Percentiles rank a stretch among this genome's conserved stretches.
These are phyloP conservation scores for Synergus gifuensis DNA, from an alignment of 2,888 invertebrate genomes.

Conservation along the genomic window DNA sequence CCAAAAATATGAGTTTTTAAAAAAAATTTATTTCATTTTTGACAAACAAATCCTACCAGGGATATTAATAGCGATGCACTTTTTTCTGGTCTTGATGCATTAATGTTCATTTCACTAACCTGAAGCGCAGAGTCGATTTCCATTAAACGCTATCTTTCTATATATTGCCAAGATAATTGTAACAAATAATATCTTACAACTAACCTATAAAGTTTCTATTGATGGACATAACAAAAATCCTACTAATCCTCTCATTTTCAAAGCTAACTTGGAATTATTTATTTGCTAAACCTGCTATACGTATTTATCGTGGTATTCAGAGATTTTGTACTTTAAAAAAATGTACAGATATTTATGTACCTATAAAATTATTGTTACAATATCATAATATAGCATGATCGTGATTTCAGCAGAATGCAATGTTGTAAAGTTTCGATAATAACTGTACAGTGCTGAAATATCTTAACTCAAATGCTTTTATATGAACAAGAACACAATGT, in stretches of 20 bases:
- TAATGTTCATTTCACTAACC: neutral
- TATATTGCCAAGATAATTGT: constrained; percentile 17
- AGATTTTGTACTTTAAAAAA: constrained; percentile 1
- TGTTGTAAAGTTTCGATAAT: neutral
- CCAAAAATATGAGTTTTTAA: constrained; percentile 11
- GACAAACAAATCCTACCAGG: neutral
- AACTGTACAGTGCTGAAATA: neutral
- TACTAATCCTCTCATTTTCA: neutral
- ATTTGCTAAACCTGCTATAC: constrained; percentile 4
- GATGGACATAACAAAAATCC: constrained; percentile 20
- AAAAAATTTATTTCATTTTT: constrained; percentile 46
- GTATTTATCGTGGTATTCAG: constrained; percentile 3
- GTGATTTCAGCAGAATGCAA: neutral
- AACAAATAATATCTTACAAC: constrained; percentile 17
- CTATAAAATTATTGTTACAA: constrained; percentile 14
- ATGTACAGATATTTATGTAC: constrained; percentile 18
- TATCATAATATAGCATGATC: neutral
- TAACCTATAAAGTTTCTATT: constrained; percentile 20
- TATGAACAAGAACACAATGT: constrained; percentile 60
- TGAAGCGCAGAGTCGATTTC: neutral
- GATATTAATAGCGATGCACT: constrained; percentile 7
- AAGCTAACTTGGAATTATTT: neutral
- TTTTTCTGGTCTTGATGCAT: neutral
- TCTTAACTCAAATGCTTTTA: constrained; percentile 35
- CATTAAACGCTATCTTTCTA: neutral